Conservation (phyloP, 2,888 invertebrate species). For the Asteroscopus sphinx region DNA sequence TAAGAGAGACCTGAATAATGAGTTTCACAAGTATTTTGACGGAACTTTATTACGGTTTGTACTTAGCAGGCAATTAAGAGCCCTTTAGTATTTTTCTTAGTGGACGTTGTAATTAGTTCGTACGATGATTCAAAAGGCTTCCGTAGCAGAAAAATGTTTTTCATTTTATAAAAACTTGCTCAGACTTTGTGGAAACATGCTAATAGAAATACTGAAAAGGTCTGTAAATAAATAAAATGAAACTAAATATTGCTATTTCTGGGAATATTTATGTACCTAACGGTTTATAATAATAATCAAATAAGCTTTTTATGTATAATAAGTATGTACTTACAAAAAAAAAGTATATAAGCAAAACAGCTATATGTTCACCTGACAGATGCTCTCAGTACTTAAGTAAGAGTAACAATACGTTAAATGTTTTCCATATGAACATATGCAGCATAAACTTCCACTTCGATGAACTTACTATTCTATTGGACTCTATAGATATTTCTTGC, state of each 20-base stretch:
- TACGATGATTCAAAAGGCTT: slow-evolving; percentile 55
- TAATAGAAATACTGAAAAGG: slow-evolving; percentile 28
- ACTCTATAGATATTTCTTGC: too few species aligned
- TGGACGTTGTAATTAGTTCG: slow-evolving; percentile 64
- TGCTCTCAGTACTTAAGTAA: too few species aligned
- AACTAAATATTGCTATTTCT: slow-evolving; percentile 10
- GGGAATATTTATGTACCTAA: slow-evolving; percentile 1
- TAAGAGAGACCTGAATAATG: slow-evolving; percentile 67
- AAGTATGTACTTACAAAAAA: too few species aligned
- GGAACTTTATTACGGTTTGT: slow-evolving; percentile 69
- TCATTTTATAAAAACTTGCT: slow-evolving; percentile 35
- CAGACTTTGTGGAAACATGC: slow-evolving; percentile 24
- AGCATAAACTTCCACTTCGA: too few species aligned
- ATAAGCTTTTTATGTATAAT: too few species aligned
- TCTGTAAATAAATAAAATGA: slow-evolving; percentile 17
- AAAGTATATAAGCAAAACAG: too few species aligned
- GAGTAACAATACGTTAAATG: too few species aligned
- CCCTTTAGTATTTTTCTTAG: slow-evolving; percentile 67
- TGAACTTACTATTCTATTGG: too few species aligned
- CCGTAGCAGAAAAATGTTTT: slow-evolving; percentile 41
- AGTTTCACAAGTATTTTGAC: slow-evolving; percentile 73
- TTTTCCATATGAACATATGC: too few species aligned
- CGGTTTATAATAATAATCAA: too few species aligned
- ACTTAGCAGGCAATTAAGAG: slow-evolving; percentile 71
- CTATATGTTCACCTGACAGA: too few species aligned